These are phyloP conservation scores for Zenarchopterus dispar DNA, from an alignment of 2,797 vertebrate species.

Conservation along the genomic window DNA sequence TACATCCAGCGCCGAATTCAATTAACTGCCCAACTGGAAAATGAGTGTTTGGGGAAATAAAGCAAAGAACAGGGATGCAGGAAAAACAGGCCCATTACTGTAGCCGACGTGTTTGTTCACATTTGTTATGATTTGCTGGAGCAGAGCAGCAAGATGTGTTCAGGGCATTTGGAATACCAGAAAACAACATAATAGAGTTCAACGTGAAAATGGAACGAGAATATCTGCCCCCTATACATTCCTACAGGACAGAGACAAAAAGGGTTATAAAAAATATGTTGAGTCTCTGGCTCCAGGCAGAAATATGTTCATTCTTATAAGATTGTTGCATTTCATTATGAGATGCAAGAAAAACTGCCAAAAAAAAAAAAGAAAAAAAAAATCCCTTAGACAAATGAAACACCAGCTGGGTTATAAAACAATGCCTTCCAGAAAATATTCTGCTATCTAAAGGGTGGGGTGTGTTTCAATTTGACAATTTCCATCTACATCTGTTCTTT, in stretches of 20 bases:
- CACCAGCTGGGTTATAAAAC: constrained; percentile 14
- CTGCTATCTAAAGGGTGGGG: background rate
- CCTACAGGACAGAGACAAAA: constrained; percentile 21
- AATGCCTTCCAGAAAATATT: background rate
- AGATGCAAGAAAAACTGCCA: constrained; percentile 29
- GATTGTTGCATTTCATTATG: constrained; percentile 50
- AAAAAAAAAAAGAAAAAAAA: constrained; percentile 17
- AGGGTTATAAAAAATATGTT: constrained; percentile 12
- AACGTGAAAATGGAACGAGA: constrained; percentile 31
- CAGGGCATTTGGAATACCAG: constrained; percentile 25
- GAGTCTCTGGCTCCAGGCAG: constrained; percentile 33
- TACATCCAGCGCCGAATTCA: constrained; percentile 66
- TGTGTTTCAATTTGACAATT: background rate
- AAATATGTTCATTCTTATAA: constrained; percentile 48
- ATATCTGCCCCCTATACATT: constrained; percentile 19
- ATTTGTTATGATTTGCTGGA: constrained; percentile 63
- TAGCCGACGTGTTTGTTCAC: constrained; percentile 33
- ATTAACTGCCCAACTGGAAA: constrained; percentile 74
- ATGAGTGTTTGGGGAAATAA: constrained; percentile 75
- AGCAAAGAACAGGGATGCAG: constrained; percentile 40
- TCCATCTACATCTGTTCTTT: background rate
- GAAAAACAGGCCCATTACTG: constrained; percentile 28
- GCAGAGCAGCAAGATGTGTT: constrained; percentile 43
- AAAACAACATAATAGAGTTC: constrained; percentile 31
- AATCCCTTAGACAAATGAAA: constrained; percentile 29